Base-by-base conservation (phyloP, 2,888 invertebrate genomes). In the Drosophila mimetica region DNA sequence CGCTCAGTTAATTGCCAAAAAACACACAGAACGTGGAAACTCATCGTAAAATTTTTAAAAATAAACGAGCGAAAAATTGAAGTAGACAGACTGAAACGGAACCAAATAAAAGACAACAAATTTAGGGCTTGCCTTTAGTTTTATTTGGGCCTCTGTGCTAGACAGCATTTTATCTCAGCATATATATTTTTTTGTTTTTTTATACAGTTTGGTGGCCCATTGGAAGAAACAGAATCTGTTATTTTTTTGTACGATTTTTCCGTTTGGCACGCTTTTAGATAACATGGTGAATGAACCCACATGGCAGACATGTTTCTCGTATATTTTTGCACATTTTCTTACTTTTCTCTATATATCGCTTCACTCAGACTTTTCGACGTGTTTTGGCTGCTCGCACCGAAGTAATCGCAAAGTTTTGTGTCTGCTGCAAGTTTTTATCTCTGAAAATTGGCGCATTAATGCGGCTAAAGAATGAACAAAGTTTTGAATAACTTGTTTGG, bases 41-140 rank as follows among this genome's bases (percentile, higher is more conserved):
- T 67, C 69, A 82, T 76, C 79, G 72, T 77, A 71, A 85, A 85
- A 79, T 74, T 73, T 74, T 82, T 30, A 58, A 79, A 82, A 82
- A 78, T 78, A 85, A 77, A 77, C 76, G 60, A 73, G 71, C 75
- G 42, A 75, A 82, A 79, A 76, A 76, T 67, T 67, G 47, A 66
- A 55, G 61, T 50, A 64, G 65, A 69, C 67, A 54, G 75, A 61
- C 71, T 63, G 42, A 42, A 51, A 41, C 34, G 20, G 34, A 39
- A 39, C 18, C 42, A 55, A 47, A 64, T 47, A 70, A 61, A 70
- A 70, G 48, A 61, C 63, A 65, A 75, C 74, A 55, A 47, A 39
- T 51, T 20, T 51, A 44, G 59, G 44, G 51, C 59, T 41, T 47
- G 59, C 32, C 32, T 46, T 63, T 46, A 47, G 36, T 60, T 65